Conservation (phyloP, 2,888 invertebrate genomes). For the Neoitamus cyanurus region DNA sequence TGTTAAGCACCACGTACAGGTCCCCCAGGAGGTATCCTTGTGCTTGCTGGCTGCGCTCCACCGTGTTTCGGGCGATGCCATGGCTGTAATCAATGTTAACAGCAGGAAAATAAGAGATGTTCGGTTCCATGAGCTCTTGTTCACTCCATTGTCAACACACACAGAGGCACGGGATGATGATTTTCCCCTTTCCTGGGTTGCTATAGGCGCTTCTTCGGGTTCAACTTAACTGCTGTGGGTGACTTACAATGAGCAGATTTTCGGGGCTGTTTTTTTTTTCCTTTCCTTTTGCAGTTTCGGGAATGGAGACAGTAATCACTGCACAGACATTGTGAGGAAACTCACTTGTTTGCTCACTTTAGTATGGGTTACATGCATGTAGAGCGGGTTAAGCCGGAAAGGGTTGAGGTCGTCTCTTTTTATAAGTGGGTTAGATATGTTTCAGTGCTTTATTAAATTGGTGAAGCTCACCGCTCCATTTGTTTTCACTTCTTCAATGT, state of each 20-base stretch:
- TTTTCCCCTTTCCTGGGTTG: not conserved
- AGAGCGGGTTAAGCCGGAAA: not conserved
- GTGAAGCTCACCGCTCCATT: not conserved
- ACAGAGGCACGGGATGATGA: not conserved
- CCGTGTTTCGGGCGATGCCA: not conserved
- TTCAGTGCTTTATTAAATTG: not conserved
- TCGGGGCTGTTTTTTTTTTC: not conserved
- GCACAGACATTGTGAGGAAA: not conserved
- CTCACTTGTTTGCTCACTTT: not conserved
- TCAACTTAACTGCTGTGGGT: not conserved
- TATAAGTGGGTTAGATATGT: not conserved
- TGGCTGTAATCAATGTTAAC: conserved; percentile 16
- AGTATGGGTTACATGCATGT: not conserved
- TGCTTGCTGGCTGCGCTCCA: not conserved
- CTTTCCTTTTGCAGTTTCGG: not conserved
- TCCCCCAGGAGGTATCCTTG: conserved; percentile 20
- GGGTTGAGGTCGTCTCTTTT: not conserved
- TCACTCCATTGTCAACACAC: not conserved
- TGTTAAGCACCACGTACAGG: conserved; percentile 47
- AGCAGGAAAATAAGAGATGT: conserved; percentile 18
- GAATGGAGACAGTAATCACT: not conserved
- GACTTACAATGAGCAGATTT: not conserved
- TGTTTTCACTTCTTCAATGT: not conserved
- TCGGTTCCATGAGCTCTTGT: conserved; percentile 1
- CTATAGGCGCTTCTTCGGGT: not conserved